Percentiles rank a stretch among this genome's conserved stretches.
Conservation (phyloP, 2,888 invertebrate genomes). For the Athetis lepigone region DNA sequence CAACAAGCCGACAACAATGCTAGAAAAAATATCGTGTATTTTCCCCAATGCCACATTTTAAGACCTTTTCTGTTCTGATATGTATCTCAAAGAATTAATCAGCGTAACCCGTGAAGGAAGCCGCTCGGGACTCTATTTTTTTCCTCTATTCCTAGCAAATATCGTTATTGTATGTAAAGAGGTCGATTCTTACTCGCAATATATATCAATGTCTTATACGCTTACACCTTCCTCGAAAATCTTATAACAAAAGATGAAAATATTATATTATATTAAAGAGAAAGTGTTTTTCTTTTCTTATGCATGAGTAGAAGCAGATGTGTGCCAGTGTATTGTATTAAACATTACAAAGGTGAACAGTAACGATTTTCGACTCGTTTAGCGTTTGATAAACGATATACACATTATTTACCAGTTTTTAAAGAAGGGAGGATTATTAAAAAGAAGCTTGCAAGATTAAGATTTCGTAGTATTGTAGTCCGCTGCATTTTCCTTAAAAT, state of each 20-base stretch:
- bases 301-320: slow-evolving; percentile 20
- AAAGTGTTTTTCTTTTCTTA: slow-evolving; percentile 45
- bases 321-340: slow-evolving; percentile 23
- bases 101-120: slow-evolving; percentile 48
- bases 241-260: slow-evolving; percentile 55
- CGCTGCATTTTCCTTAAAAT: not conserved
- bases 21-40: slow-evolving; percentile 26
- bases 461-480: no score
- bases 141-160: slow-evolving; percentile 51
- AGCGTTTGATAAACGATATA: slow-evolving; percentile 3
- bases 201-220: slow-evolving; percentile 56
- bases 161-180: slow-evolving; percentile 59
- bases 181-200: slow-evolving; percentile 46
- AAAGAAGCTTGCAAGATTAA: no score
- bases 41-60: slow-evolving; percentile 45
- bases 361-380: not conserved
- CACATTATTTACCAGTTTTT: not conserved
- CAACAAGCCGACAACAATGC: slow-evolving; percentile 31
- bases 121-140: slow-evolving; percentile 44
- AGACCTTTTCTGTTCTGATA: slow-evolving; percentile 47
- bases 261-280: slow-evolving; percentile 40
- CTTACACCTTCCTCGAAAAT: slow-evolving; percentile 47
- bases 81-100: slow-evolving; percentile 59
- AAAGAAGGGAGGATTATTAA: not conserved
- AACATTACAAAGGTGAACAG: slow-evolving; percentile 23